Base-by-base conservation (phyloP, 2,113 vertebrate genomes). In the Buteo buteo region DNA sequence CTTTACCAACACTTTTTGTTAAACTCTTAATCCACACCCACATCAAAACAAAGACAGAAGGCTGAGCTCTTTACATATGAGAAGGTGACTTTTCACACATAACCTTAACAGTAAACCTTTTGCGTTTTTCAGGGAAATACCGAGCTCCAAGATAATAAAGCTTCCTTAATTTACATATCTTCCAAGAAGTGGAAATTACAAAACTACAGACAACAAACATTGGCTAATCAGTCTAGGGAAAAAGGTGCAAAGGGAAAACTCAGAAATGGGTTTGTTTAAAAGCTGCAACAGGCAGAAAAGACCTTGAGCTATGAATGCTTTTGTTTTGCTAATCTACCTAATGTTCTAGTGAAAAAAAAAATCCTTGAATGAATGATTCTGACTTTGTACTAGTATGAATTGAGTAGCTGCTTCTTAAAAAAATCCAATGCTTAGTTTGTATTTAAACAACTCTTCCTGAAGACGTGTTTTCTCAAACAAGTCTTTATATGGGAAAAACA, bases 1-100 rank as follows among this genome's bases (percentile, higher is more conserved):
- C 92, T 95, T 93, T 95, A 81, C 85, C 70, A 88, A 55, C 66
- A 52, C 32, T 96, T 97, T 94, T 45, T 93, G 94, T 93, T 90
- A 90, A 95, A 92, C 3, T 16, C 74, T 82, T 85, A 83, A 90
- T 86, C 74, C 94, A 92, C 93, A 93, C 83, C 91, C 94, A 96
- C 85, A 89, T 96, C 95, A 94, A 94, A 96, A 96, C 95, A 96
- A 97, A 96, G 94, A 81, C 71, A 88, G 85, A 42, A 59, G 40
- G 85, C 90, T 84, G 76, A 95, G 82, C 55, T 88, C 82, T 96
- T 96, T 96, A 78, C 94, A 97, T 90, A 84, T 92, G 90, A 94
- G 94, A 96, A 96, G 96, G 86, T 84, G 88, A 74, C 87, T 96
- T 94, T 97, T 97, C 94, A 97, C 95, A 95, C 93, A 88, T 85